Evolutionary conservation across 2,888 invertebrate species (phyloP).

Genomic region (Spisula subtruncata): DNA sequence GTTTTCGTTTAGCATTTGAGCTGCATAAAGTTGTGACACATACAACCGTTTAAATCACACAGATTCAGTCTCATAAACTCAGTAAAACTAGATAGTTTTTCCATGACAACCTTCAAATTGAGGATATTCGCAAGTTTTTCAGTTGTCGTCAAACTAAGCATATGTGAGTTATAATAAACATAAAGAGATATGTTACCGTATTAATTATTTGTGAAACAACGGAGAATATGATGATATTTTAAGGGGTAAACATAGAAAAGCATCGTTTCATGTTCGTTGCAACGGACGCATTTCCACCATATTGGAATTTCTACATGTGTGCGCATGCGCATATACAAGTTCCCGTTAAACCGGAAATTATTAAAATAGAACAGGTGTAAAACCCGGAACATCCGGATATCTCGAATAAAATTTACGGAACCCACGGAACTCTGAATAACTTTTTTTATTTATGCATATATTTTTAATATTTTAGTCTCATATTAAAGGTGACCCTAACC

Average conservation of each 20-base stretch:
- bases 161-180: neutral
- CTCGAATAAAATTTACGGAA: too few relatives aligned
- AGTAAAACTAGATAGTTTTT: too few relatives aligned
- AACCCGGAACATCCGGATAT: too few relatives aligned
- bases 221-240: neutral
- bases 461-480: too few relatives aligned
- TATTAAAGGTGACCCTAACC: too few relatives aligned
- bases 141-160: neutral
- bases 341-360: conserved; percentile 55
- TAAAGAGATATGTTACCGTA: neutral
- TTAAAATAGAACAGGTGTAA: too few relatives aligned
- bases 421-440: too few relatives aligned
- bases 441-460: too few relatives aligned
- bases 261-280: conserved; percentile 69
- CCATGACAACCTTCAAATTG: conserved; percentile 49
- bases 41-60: neutral
- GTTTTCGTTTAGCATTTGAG: neutral
- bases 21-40: neutral
- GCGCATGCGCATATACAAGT: conserved; percentile 65
- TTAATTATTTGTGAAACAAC: neutral
- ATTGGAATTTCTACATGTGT: conserved; percentile 76
- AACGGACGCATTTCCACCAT: conserved; percentile 82
- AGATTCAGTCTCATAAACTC: conserved; percentile 17
- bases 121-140: neutral
- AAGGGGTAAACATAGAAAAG: neutral